Evolutionary conservation across 2,113 vertebrate species (phyloP), one percentile per base, ranked within the genome.

Genomic region (zebrafish (Danio rerio)): DNA sequence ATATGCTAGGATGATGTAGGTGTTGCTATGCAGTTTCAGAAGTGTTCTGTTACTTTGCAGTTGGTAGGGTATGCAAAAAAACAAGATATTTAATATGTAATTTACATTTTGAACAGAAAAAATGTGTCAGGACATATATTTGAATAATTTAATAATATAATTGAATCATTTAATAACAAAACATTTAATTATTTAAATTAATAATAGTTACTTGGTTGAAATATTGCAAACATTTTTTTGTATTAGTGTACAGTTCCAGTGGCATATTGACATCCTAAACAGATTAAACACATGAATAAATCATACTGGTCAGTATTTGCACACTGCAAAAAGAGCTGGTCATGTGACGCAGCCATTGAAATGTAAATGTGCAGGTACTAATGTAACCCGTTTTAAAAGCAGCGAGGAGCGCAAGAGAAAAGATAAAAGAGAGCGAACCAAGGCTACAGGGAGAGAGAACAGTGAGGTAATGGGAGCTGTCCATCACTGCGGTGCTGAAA

Each of bases 401-500:
- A 15, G 11, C 20, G 66, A 72, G 42, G n/a, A 49, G 52, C 15
- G 40, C 65, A 53, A 58, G 58, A 56, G 66, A 80, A 50, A 18
- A 61, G 43, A 81, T 15, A 58, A 74, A 72, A 58, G 58, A 50
- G 76, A 65, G 47, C 6, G 21, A 58, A 61, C 73, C 18, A 74
- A 53, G 45, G 69, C 68, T 56, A 75, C 40, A 59, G 12, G 15
- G 69, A 53, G 42, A 58, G 72, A 61, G 21, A 66, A 69, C 16
- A 58, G 42, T 53, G 71, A 62, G 9, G 40, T 13, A 21, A 20
- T 47, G 56, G 75, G 75, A 82, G 83, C 78, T 85, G 81, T 80
- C 80, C 81, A 4, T 74, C 66, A 21, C 10, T n/a, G 71, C 72
- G 53, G 74, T 73, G 59, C 73, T 86, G 86, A 85, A 77, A 15